Conservation (phyloP, 2,797 vertebrate genomes). For the Notamacropus eugenii region DNA sequence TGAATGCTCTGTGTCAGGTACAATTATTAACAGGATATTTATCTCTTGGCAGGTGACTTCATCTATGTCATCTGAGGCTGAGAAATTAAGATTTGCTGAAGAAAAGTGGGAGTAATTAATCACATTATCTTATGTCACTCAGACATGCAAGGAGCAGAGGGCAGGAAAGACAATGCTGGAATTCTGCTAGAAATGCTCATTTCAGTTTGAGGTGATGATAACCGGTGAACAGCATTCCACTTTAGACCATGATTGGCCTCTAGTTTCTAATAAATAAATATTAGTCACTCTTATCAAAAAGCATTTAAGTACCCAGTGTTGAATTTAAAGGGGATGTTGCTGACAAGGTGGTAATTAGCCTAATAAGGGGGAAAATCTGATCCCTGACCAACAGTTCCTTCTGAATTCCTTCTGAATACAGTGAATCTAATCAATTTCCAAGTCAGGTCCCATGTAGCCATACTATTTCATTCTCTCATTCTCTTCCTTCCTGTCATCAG, state of each 20-base stretch:
- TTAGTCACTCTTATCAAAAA: constrained; percentile 31
- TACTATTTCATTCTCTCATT: constrained; percentile 7
- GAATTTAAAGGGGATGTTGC: constrained; percentile 51
- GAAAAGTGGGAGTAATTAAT: constrained; percentile 72
- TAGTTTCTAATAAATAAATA: constrained; percentile 52
- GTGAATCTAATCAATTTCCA: constrained; percentile 42
- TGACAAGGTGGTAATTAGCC: constrained; percentile 10
- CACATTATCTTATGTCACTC: constrained; percentile 47
- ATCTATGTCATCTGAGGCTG: constrained; percentile 60
- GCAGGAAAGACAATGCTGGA: constrained; percentile 33
- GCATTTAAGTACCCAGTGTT: constrained; percentile 34
- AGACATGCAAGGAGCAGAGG: constrained; percentile 58
- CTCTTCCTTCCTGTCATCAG: constrained; percentile 23
- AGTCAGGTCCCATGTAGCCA: background rate
- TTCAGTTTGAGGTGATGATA: constrained; percentile 47
- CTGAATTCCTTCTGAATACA: constrained; percentile 23
- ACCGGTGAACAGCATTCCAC: constrained; percentile 14
- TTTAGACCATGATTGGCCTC: constrained; percentile 53
- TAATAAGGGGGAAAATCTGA: constrained; percentile 42
- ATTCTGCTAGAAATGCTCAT: constrained; percentile 48
- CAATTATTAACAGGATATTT: constrained; percentile 50
- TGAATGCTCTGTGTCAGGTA: background rate
- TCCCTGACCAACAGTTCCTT: constrained; percentile 10
- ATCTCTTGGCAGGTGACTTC: constrained; percentile 30
- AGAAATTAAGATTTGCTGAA: constrained; percentile 71